A percentile compares a stretch with the other conserved stretches of the same genome.
These are phyloP conservation scores for Oryzaephilus surinamensis DNA, from an alignment of 1,140 invertebrate species.

Conservation along the genomic window DNA sequence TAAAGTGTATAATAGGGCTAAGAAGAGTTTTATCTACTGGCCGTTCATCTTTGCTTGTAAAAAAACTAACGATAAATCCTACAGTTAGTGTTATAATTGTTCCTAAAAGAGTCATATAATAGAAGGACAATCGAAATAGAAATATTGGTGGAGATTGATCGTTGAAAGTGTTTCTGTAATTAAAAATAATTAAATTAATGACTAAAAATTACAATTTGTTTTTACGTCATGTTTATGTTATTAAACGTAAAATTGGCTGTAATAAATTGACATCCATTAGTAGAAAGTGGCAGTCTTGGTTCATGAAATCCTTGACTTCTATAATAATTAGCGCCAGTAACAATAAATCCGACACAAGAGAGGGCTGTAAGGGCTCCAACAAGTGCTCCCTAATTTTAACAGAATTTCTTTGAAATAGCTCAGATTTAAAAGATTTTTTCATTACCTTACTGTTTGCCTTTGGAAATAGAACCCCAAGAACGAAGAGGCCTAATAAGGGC, in stretches of 20 bases:
- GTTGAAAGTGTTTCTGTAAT: constrained; percentile 4
- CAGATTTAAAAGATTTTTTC: background rate
- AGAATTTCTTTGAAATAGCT: background rate
- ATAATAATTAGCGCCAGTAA: constrained; percentile 18
- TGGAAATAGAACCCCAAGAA: constrained; percentile 54
- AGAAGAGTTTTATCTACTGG: constrained; percentile 21
- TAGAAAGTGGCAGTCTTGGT: constrained; percentile 15
- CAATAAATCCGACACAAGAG: constrained; percentile 8
- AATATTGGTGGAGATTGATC: constrained; percentile 9
- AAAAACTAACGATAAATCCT: constrained; percentile 26
- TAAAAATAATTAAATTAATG: constrained; percentile 2
- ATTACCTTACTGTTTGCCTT: constrained; percentile 46
- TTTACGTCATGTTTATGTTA: background rate
- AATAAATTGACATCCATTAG: constrained; percentile 15
- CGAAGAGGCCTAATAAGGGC: constrained; percentile 53
- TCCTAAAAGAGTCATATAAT: constrained; percentile 30
- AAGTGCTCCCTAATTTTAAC: constrained; percentile 20
- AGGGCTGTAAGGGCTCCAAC: constrained; percentile 15
- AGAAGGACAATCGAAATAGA: constrained; percentile 26
- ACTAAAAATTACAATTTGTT: background rate
- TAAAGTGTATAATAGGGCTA: constrained; percentile 21
- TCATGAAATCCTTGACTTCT: constrained; percentile 12
- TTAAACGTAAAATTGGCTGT: no score
- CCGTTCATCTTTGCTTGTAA: constrained; percentile 20
- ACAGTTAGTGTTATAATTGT: constrained; percentile 19